phyloP scores from a whole-genome alignment of 2,888 invertebrate species.

The Conomelus anceps region DNA sequence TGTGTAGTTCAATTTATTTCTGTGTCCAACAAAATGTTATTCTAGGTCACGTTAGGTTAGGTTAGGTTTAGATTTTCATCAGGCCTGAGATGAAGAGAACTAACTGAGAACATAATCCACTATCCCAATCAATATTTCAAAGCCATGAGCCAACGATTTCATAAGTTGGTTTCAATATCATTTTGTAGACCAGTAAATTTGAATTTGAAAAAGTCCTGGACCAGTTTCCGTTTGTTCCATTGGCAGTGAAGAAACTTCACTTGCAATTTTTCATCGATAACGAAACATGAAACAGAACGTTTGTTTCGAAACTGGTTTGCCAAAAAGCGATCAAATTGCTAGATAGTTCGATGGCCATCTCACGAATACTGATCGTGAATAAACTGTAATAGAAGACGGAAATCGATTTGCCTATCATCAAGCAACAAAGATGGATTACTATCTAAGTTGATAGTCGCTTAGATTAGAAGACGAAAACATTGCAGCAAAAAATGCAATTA shows the following conservation, averaged over 20 bases:
- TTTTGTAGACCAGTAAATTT: too few species aligned
- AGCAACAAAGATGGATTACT: background rate
- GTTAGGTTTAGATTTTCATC: too few species aligned
- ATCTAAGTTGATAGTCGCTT: background rate
- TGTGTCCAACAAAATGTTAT: too few species aligned
- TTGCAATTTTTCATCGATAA: background rate
- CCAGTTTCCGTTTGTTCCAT: too few species aligned
- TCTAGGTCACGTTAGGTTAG: too few species aligned
- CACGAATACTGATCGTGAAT: background rate
- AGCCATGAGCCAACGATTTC: too few species aligned
- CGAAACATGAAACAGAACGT: background rate
- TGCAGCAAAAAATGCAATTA: background rate
- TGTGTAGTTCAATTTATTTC: too few species aligned
- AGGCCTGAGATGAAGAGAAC: too few species aligned
- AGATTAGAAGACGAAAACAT: background rate
- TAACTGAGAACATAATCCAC: too few species aligned
- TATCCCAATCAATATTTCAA: too few species aligned
- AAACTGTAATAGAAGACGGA: background rate
- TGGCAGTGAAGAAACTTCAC: background rate
- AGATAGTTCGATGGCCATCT: background rate
- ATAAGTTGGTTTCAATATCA: too few species aligned
- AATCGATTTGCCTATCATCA: background rate
- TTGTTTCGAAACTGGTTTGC: background rate
- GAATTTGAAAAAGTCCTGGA: too few species aligned
- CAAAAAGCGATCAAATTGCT: background rate